These are phyloP conservation scores for Crocuta crocuta DNA, from an alignment of 2,113 vertebrate species.

Conservation along the genomic window DNA sequence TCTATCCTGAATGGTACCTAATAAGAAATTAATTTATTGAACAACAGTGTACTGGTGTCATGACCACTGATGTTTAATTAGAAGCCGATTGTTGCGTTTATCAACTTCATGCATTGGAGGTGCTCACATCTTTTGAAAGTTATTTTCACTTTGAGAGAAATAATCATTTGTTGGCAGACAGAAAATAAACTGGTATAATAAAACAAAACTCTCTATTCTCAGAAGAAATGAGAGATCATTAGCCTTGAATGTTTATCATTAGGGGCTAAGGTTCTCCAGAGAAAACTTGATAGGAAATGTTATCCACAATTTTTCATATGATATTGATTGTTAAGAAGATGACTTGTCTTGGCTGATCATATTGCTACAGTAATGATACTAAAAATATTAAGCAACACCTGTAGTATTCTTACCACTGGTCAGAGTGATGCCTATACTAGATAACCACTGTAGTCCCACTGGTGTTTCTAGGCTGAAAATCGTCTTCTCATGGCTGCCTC, in stretches of 20 bases:
- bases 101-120: background rate
- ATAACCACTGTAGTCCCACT: background rate
- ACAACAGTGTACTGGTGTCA: background rate
- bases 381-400: background rate
- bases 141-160: constrained; percentile 39
- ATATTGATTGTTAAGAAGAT: background rate
- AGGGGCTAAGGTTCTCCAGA: background rate
- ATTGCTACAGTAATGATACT: background rate
- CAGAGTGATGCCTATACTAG: background rate
- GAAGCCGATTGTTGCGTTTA: constrained; percentile 54
- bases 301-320: background rate
- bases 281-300: background rate
- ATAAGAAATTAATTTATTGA: constrained; percentile 54
- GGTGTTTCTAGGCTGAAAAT: background rate
- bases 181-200: background rate
- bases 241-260: background rate
- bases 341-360: background rate
- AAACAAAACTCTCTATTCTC: constrained; percentile 34
- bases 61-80: constrained; percentile 59
- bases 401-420: background rate
- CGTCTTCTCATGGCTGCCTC: background rate
- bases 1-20: constrained; percentile 28
- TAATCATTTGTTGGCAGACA: constrained; percentile 32
- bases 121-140: constrained; percentile 26
- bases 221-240: constrained; percentile 12